A percentile compares a stretch with the other conserved stretches of the same genome.
These are phyloP conservation scores for Zaprionus camerounensis DNA, from an alignment of 1,140 invertebrate species.

Conservation along the genomic window DNA sequence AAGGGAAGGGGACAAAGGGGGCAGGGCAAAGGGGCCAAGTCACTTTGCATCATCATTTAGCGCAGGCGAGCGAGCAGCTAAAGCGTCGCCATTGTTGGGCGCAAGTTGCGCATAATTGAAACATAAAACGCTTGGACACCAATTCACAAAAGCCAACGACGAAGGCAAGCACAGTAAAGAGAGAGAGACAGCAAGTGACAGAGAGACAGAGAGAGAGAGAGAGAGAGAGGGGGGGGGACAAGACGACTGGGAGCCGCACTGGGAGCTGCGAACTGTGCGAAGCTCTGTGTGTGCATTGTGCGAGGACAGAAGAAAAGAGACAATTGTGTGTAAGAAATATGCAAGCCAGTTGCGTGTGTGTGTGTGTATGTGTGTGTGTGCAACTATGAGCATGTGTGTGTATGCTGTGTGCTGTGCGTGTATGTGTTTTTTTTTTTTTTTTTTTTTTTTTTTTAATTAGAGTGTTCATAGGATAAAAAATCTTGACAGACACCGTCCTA, in stretches of 20 bases:
- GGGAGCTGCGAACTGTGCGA: conserved; percentile 16
- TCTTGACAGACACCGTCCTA: no score
- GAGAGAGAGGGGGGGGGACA: neutral
- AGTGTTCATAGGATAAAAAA: no score
- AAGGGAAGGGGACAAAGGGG: conserved; percentile 29
- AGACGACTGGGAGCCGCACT: neutral
- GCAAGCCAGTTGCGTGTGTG: conserved; percentile 43
- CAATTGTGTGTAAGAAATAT: conserved; percentile 82
- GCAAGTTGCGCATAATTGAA: conserved; percentile 82
- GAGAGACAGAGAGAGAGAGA: no score
- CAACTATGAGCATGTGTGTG: neutral
- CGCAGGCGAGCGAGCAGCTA: conserved; percentile 50
- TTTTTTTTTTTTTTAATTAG: no score
- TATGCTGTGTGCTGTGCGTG: neutral
- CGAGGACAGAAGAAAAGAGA: conserved; percentile 74
- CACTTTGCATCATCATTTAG: conserved; percentile 78
- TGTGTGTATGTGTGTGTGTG: conserved; percentile 4
- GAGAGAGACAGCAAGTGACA: neutral
- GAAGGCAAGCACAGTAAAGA: neutral
- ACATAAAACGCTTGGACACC: conserved; percentile 82
- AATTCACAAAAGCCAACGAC: conserved; percentile 76
- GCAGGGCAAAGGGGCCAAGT: conserved; percentile 28
- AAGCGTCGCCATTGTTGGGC: conserved; percentile 71
- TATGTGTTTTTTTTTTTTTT: no score
- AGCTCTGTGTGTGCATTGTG: conserved; percentile 58